These are phyloP conservation scores for Physocephala rufipes DNA, from an alignment of 2,888 invertebrate genomes.

Conservation along the genomic window DNA sequence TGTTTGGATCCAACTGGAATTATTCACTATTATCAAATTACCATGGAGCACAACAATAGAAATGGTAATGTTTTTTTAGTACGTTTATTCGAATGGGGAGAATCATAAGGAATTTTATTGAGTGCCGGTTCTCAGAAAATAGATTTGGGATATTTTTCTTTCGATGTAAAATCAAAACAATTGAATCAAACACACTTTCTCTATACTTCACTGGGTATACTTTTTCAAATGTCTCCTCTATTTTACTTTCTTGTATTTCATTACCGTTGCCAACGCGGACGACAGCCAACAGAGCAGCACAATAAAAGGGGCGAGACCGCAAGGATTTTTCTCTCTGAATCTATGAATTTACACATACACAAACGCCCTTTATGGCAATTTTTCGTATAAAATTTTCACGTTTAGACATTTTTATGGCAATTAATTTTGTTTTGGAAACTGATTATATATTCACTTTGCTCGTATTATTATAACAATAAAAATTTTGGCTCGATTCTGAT, in stretches of 20 bases:
- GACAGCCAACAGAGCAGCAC: not conserved
- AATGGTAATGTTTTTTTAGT: too few relatives aligned
- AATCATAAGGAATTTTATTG: too few relatives aligned
- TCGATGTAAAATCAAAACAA: too few relatives aligned
- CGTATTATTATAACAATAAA: slow-evolving; percentile 1
- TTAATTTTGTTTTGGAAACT: not conserved
- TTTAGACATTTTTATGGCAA: slow-evolving; percentile 11
- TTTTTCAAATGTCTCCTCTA: not conserved
- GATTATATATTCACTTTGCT: slow-evolving; percentile 1
- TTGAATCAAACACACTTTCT: too few relatives aligned
- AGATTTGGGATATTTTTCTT: too few relatives aligned
- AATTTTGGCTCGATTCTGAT: slow-evolving; percentile 4
- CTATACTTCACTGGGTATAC: not conserved
- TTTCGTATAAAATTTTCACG: not conserved
- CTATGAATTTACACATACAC: not conserved
- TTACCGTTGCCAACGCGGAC: not conserved
- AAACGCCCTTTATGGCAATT: not conserved
- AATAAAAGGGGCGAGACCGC: slow-evolving; percentile 29
- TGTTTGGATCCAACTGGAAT: too few relatives aligned
- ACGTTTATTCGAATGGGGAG: too few relatives aligned
- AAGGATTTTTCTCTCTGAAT: slow-evolving; percentile 18
- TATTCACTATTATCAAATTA: too few relatives aligned
- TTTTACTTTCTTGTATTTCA: not conserved
- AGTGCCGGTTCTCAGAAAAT: too few relatives aligned
- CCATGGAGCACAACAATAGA: too few relatives aligned